These are phyloP conservation scores for Mythimna impura DNA, from an alignment of 2,888 invertebrate species.

Conservation along the genomic window DNA sequence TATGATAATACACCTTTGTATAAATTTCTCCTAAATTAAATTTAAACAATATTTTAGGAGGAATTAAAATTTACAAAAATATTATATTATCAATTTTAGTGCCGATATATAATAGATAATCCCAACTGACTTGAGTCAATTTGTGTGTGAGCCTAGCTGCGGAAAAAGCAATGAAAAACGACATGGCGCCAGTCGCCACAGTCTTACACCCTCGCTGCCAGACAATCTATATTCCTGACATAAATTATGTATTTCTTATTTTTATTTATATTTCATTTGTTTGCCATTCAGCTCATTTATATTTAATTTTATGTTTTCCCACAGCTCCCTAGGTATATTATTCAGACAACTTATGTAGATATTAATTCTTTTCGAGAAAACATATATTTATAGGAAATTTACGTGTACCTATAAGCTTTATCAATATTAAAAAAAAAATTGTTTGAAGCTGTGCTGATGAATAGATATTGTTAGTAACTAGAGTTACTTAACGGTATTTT, in stretches of 20 bases:
- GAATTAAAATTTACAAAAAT: not conserved
- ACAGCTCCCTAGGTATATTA: not conserved
- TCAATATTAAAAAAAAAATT: not conserved
- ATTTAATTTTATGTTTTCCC: constrained; percentile 38
- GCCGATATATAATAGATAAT: not conserved
- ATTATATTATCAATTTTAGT: not conserved
- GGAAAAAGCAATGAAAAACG: not conserved
- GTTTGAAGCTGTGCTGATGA: not conserved
- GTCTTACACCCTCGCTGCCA: constrained; percentile 36
- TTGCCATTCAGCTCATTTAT: constrained; percentile 29
- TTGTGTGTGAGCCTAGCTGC: not conserved
- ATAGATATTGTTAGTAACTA: not conserved
- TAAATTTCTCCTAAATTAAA: not conserved
- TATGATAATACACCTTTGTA: not conserved
- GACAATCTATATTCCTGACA: constrained; percentile 41
- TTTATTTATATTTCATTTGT: constrained; percentile 29
- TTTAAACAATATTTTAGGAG: no score
- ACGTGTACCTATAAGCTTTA: not conserved
- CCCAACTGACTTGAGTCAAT: not conserved
- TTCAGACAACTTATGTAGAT: not conserved
- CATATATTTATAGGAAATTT: not conserved
- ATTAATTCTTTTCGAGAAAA: constrained; percentile 17
- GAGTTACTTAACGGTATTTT: not conserved
- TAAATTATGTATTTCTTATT: constrained; percentile 43
- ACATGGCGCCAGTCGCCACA: constrained; percentile 42